Evolutionary conservation across 1,140 invertebrate species (phyloP), one percentile per base, ranked within the genome.

Genomic region (Batillaria attramentaria): DNA sequence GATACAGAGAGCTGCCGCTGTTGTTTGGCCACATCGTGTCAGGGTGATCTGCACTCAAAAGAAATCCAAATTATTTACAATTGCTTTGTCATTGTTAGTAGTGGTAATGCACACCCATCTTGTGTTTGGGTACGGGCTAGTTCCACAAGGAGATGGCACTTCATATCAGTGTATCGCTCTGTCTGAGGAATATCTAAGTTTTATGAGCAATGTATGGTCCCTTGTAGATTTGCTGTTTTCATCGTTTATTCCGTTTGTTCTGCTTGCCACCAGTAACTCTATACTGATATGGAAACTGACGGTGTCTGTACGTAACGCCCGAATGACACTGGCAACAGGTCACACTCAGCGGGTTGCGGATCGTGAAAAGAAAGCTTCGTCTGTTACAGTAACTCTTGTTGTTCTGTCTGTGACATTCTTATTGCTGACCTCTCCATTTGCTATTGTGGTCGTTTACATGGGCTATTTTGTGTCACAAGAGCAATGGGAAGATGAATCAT

Each of bases 401-500:
- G 60, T 66, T 20, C 79, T 85, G 20, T 81, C 83, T n/a, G 46
- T 79, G n/a, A 77, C 80, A 0, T 85, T 85, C 33, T 41, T 83
- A 6, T 5, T 84, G 13, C 76, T 79, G 6, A 80, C 79, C 10
- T 65, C 70, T 68, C 84, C 84, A 4, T 70, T 82, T 1, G 39
- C 41, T 35, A 35, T 43, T 5, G 54, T 57, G 37, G 39, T 57
- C 54, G 39, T 31, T 20, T 37, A 57, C 33, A 46, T 46, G 13
- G 10, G 18, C 20, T 24, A 31, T 8, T 37, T 16, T 31, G 68
- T 28, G 3, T n/a, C 68, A 39, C 43, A 33, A 18, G 72, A 42
- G 3, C n/a, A 18, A 4, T 1, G 10, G 57, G 13, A 54, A 20
- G 20, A 41, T 13, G 31, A 5, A 0, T 35, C 28, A 5, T 50